Evolutionary conservation across 2,797 vertebrate species (phyloP).

Genomic region (Typhlichthys subterraneus): DNA sequence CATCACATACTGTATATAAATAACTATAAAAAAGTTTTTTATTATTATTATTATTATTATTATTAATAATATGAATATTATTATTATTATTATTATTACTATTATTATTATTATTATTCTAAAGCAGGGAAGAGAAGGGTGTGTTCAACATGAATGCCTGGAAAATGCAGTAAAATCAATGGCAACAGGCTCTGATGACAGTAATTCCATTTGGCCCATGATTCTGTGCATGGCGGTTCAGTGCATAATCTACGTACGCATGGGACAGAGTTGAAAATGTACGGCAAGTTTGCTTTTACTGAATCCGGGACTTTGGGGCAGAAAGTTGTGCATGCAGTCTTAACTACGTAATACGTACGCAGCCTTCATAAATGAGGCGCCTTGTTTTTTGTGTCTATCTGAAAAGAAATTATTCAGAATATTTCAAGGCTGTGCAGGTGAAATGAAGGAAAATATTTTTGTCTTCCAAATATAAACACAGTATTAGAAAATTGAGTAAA

Average conservation of each 20-base stretch:
- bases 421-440: neutral
- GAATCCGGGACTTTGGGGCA: too few relatives aligned
- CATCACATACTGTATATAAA: neutral
- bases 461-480: too few relatives aligned
- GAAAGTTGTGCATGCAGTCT: too few relatives aligned
- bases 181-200: conserved; percentile 46
- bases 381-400: neutral
- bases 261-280: too few relatives aligned
- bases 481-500: neutral
- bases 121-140: conserved; percentile 19
- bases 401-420: neutral
- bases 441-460: neutral
- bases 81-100: too few relatives aligned
- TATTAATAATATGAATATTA: too few relatives aligned
- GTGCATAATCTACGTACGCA: neutral
- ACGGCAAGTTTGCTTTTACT: too few relatives aligned
- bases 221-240: neutral
- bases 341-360: too few relatives aligned
- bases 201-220: conserved; percentile 29
- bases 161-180: conserved; percentile 36
- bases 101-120: too few relatives aligned
- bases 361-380: too few relatives aligned
- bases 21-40: too few relatives aligned
- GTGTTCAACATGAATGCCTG: conserved; percentile 12
- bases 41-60: too few relatives aligned